Evolutionary conservation across 2,888 invertebrate genomes (phyloP), one percentile per base, ranked within the genome.

Genomic region (Luperina testacea): DNA sequence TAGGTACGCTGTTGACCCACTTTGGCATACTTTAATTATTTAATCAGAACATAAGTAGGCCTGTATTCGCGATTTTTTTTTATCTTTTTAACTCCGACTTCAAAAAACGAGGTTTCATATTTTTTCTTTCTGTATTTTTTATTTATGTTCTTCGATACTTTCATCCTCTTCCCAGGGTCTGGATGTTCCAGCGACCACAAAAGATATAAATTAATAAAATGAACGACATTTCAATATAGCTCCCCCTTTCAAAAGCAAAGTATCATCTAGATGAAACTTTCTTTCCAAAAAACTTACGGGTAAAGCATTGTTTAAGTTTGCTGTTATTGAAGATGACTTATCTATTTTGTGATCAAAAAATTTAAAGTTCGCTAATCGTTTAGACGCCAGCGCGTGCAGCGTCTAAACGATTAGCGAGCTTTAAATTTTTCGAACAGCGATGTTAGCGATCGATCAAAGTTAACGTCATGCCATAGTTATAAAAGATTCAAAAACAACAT

Each of bases 1-100:
- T 87, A 89, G 89, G 81, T 86, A 72, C 65, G 88, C 87, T 89
- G 85, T 91, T 92, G 92, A 92, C 93, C 93, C 85, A 92, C 86
- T 93, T 93, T 81, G 65, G 68, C 69, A 77, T 80, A 83, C 81
- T 89, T 87, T 84, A 86, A 87, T 82, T 74, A 82, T 80, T 81
- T 67, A 59, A 78, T 79, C 72, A 57, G 53, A 72, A 79, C 71
- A 74, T 78, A 83, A 79, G 71, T 72, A 81, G 61, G 57, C 59
- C 59, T 53, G 27, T 51, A 67, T 80, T 61, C 27, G 64, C 64
- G 42, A 38, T 38, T 59, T 69, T 80, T 48, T 17, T 42, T n/a
- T 32, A 17, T 59, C 24, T 17, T 63, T 63, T 17, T 63, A 17
- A 63, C 27, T 32, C 32, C 27, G 15, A 27, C 17, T 17, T 27